Percentiles rank a stretch among this genome's conserved stretches.
Conservation (phyloP, 2,797 vertebrate genomes). For the Sorex maritimensis region DNA sequence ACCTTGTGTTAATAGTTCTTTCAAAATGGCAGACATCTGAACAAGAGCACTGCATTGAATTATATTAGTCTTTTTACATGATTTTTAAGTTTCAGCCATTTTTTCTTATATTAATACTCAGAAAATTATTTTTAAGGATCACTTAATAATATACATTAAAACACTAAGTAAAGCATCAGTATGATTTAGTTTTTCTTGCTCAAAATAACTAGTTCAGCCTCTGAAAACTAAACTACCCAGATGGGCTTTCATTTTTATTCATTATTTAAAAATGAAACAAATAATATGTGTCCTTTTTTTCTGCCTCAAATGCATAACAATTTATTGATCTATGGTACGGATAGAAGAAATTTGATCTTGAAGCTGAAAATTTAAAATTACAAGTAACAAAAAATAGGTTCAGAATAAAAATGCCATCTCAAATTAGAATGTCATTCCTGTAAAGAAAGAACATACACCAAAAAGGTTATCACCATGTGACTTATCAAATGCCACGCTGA, state of each 20-base stretch:
- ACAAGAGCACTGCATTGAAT: background rate
- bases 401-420: slow-evolving; percentile 61
- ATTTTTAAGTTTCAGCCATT: slow-evolving; percentile 50
- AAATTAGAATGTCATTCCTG: slow-evolving; percentile 67
- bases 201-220: slow-evolving; percentile 62
- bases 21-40: background rate
- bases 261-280: slow-evolving; percentile 45
- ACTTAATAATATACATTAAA: slow-evolving; percentile 50
- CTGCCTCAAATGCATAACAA: slow-evolving; percentile 5
- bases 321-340: background rate
- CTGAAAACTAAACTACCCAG: slow-evolving; percentile 42
- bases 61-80: slow-evolving; percentile 3
- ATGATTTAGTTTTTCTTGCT: slow-evolving; percentile 34
- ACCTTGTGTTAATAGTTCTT: background rate
- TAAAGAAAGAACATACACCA: slow-evolving; percentile 60
- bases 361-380: slow-evolving; percentile 65
- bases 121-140: slow-evolving; percentile 54
- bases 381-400: slow-evolving; percentile 64
- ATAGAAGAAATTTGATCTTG: slow-evolving; percentile 54
- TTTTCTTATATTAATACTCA: background rate
- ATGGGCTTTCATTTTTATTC: slow-evolving; percentile 56
- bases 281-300: background rate
- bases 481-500: slow-evolving; percentile 64
- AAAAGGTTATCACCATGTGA: slow-evolving; percentile 63
- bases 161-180: background rate